A percentile compares a stretch with the other conserved stretches of the same genome.
Evolutionary conservation across 2,888 invertebrate genomes (phyloP).

Genomic region (Zhuqinia jingwanae): DNA sequence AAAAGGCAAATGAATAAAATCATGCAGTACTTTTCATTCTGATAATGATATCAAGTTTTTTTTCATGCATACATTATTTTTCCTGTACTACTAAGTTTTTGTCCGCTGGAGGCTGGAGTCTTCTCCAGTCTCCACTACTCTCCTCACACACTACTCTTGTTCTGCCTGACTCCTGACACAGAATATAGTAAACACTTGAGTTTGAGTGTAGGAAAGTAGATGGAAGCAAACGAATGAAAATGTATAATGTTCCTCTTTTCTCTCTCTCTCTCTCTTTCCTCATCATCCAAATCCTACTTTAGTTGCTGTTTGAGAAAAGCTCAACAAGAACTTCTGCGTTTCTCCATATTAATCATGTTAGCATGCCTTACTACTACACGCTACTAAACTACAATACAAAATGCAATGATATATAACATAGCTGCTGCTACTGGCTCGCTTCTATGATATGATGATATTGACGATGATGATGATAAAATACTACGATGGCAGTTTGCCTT

Average conservation of each 20-base stretch:
- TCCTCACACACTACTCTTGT: background rate
- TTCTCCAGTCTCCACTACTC: no score
- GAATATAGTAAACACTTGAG: no score
- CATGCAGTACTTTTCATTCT: conserved; percentile 20
- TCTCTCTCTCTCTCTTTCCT: background rate
- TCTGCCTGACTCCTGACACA: no score
- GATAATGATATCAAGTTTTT: conserved; percentile 52
- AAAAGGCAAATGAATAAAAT: background rate
- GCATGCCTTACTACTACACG: background rate
- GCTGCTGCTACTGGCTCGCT: background rate
- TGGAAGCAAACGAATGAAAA: background rate
- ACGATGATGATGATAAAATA: background rate
- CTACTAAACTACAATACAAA: background rate
- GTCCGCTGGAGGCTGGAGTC: background rate
- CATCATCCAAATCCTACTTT: no score
- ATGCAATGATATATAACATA: background rate
- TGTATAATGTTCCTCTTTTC: background rate
- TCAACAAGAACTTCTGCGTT: no score
- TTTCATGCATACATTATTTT: conserved; percentile 8
- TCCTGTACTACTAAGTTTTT: background rate
- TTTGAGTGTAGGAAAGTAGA: background rate
- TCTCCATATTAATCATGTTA: background rate
- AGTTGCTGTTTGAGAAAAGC: no score
- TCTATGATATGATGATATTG: background rate
- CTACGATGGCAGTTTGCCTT: background rate